Conservation (phyloP, 92 coral and sea anemone genomes). For the Paragorgia papillata region DNA sequence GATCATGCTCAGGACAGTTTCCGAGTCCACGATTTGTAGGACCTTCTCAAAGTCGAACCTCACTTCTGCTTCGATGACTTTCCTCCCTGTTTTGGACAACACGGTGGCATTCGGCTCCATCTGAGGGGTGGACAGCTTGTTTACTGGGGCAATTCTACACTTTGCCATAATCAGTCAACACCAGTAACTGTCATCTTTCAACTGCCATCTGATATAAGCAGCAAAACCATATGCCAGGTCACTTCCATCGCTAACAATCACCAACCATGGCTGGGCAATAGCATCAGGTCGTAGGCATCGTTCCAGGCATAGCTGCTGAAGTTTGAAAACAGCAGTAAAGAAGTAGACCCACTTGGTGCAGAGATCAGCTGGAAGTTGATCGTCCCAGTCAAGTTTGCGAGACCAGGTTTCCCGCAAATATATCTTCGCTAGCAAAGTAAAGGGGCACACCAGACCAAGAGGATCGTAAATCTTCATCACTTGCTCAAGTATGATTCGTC, state of each 20-base stretch:
- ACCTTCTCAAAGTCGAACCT: conserved; percentile 58
- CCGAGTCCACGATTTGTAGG: conserved; percentile 69
- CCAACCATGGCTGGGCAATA: conserved; percentile 56
- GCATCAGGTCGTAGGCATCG: conserved; percentile 56
- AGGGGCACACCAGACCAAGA: too few species aligned
- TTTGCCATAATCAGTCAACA: conserved; percentile 68
- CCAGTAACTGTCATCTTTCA: conserved; percentile 50
- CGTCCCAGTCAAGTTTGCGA: conserved; percentile 63
- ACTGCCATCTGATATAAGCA: conserved; percentile 65
- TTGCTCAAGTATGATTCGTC: conserved; percentile 65
- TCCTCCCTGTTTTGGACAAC: conserved; percentile 62
- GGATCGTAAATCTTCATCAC: conserved; percentile 69
- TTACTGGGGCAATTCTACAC: conserved; percentile 62
- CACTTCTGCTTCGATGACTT: conserved; percentile 65
- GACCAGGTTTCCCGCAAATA: conserved; percentile 67
- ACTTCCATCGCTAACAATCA: conserved; percentile 62
- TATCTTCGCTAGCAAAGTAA: conserved; percentile 61
- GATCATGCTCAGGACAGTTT: conserved; percentile 67
- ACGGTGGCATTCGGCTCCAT: too few species aligned
- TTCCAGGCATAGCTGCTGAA: conserved; percentile 41
- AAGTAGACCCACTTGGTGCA: conserved; percentile 51
- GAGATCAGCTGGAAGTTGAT: conserved; percentile 50
- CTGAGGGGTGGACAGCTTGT: conserved; percentile 64
- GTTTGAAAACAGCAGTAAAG: conserved; percentile 49
- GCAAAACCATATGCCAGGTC: conserved; percentile 65